Evolutionary conservation across 2,113 vertebrate species (phyloP).

Genomic region (Hirundichthys speculiger): DNA sequence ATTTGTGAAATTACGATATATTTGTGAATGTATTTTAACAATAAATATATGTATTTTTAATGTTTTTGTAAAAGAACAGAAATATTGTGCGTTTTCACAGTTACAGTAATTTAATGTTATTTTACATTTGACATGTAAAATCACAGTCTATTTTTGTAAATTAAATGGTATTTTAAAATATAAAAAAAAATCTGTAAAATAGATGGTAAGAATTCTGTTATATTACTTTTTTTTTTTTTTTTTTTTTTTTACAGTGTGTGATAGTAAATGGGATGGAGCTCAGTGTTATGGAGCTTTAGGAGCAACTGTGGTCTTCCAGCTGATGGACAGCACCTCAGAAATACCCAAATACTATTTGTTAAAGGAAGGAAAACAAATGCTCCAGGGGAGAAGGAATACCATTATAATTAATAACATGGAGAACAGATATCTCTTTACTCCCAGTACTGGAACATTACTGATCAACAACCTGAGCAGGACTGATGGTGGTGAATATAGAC

Average conservation of each 20-base stretch:
- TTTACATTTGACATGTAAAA: too few species aligned
- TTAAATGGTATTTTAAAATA: too few species aligned
- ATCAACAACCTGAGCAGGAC: constrained; percentile 16
- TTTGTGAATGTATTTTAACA: too few species aligned
- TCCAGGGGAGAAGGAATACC: accelerated
- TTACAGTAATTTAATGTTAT: too few species aligned
- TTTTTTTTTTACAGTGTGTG: constrained; percentile 46
- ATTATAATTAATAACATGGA: accelerated
- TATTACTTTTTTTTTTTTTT: accelerated
- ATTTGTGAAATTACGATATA: too few species aligned
- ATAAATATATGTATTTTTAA: too few species aligned
- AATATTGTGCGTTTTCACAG: too few species aligned
- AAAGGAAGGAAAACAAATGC: not conserved
- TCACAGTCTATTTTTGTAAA: too few species aligned
- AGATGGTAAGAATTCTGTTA: too few species aligned
- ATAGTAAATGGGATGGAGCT: constrained; percentile 26
- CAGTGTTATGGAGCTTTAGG: constrained; percentile 53
- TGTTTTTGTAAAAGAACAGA: too few species aligned
- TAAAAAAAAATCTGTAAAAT: too few species aligned
- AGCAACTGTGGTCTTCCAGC: constrained; percentile 44
- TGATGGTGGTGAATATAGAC: constrained; percentile 36
- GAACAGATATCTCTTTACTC: constrained; percentile 20
- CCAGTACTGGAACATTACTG: constrained; percentile 29
- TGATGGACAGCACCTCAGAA: constrained; percentile 19
- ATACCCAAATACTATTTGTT: not conserved